Evolutionary conservation across 2,113 vertebrate species (phyloP), one percentile per base, ranked within the genome.

Genomic region (Hystrix brachyura): DNA sequence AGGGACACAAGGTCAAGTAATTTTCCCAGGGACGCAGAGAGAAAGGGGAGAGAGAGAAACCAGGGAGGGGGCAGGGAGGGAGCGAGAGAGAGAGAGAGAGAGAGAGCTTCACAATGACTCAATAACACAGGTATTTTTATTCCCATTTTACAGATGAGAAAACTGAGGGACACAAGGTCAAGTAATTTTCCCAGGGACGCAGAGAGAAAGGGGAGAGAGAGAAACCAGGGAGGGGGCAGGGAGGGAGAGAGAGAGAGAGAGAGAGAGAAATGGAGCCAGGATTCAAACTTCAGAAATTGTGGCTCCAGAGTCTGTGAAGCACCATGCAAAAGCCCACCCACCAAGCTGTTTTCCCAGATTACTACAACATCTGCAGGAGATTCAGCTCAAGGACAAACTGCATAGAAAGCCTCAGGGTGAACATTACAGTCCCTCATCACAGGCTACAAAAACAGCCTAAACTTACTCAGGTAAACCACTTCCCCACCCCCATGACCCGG

Each of bases 141-240:
- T n/a, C n/a, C n/a, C n/a, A n/a, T n/a, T n/a, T n/a, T n/a, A n/a
- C n/a, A n/a, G n/a, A n/a, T n/a, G n/a, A n/a, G n/a, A n/a, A n/a
- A n/a, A n/a, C n/a, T n/a, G n/a, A n/a, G n/a, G n/a, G n/a, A n/a
- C n/a, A n/a, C n/a, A n/a, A n/a, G n/a, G n/a, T n/a, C n/a, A n/a
- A n/a, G n/a, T n/a, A n/a, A n/a, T n/a, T n/a, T n/a, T n/a, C n/a
- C n/a, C n/a, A 71, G 9, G 21, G 18, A 12, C 23, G 38, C n/a
- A 34, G 65, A 19, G 4, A 9, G 9, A 18, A 19, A 10, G 18
- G 1, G 1, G 67, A 19, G 10, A 19, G 67, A 18, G 5, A 38
- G 32, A 19, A 1, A 10, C 2, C 19, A 7, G 17, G 7, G 21
- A 4, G 10, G 4, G 21, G 7, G 2, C 11, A 46, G 7, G 17